Evolutionary conservation across 1,140 invertebrate genomes (phyloP).

Genomic region (Orius insidiosus): DNA sequence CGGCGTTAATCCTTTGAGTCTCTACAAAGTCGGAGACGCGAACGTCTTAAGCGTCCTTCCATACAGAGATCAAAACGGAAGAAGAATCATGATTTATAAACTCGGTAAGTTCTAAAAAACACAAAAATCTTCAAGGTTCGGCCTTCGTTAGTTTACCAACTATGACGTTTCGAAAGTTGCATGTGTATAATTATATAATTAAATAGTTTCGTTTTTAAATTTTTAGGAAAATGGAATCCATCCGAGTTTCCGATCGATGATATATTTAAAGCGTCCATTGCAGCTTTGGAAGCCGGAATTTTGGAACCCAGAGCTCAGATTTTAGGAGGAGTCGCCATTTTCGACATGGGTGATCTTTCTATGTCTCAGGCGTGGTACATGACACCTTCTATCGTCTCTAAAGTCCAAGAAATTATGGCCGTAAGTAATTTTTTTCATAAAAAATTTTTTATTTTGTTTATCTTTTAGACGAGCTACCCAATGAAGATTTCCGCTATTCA

Average conservation of each 20-base stretch:
- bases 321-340: slow-evolving; percentile 54
- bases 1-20: slow-evolving; percentile 41
- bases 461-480: slow-evolving; percentile 44
- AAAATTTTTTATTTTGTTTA: neutral
- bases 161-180: neutral
- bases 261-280: slow-evolving; percentile 50
- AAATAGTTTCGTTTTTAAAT: too few species aligned
- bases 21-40: slow-evolving; percentile 47
- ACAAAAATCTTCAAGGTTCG: too few species aligned
- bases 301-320: slow-evolving; percentile 55
- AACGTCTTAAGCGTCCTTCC: slow-evolving; percentile 51
- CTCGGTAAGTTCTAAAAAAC: too few species aligned
- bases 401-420: slow-evolving; percentile 44
- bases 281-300: slow-evolving; percentile 50
- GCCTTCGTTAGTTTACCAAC: neutral
- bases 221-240: slow-evolving; percentile 52
- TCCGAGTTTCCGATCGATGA: slow-evolving; percentile 44
- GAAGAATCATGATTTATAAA: slow-evolving; percentile 46
- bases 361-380: slow-evolving; percentile 52
- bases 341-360: slow-evolving; percentile 50
- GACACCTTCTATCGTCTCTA: slow-evolving; percentile 45
- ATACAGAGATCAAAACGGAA: slow-evolving; percentile 50
- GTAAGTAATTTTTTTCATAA: slow-evolving; percentile 30
- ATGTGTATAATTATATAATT: neutral
- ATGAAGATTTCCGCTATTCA: slow-evolving; percentile 55